Base-by-base conservation (phyloP, 2,797 vertebrate genomes). In the Psittacula derbiana region DNA sequence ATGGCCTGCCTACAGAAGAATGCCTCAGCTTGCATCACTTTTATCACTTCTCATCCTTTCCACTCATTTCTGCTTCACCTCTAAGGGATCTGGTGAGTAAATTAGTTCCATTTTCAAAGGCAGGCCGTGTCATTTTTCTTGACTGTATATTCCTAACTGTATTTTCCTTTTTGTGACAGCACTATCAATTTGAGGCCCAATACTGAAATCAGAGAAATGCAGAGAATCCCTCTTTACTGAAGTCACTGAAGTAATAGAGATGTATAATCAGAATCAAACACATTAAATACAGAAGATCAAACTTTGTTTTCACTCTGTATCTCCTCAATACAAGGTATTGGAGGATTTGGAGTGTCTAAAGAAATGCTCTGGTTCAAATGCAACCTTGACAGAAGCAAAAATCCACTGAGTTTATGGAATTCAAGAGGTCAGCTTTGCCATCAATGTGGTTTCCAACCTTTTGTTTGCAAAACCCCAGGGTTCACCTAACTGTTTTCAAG, bases 21-120 rank as follows among this genome's bases (percentile, higher is more conserved):
- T 64, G 41, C 46, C 65, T 47, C 53, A 78, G n/a, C 69, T 87
- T 78, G 90, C 80, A 84, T 58, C 75, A 57, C 65, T 65, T 61
- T 55, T 88, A 78, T 46, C 67, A 66, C 74, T 79, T 53, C 71
- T 83, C 58, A 75, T 62, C 33, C 86, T n/a, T 88, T 83, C 50
- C 58, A 31, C 76, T 84, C 69, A 55, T 76, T 92, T 52, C 90
- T 50, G 61, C 66, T 41, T 60, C 69, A 33, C 76, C 0, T 0
- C 66, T 28, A 3, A 81, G 53, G 58, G 23, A 84, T 24, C 1
- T 2, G 50, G 40, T 55, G 94, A 95, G 79, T 78, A 90, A 88
- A 91, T 91, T 55, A 78, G n/a, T 28, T 83, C 61, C 38, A 74
- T 84, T 90, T 92, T 78, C 61, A 86, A 92, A 90, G 55, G 16